A percentile compares a stretch with the other conserved stretches of the same genome.
These are phyloP conservation scores for Troglohyphantes excavatus DNA, from an alignment of 2,888 invertebrate genomes.

Conservation along the genomic window DNA sequence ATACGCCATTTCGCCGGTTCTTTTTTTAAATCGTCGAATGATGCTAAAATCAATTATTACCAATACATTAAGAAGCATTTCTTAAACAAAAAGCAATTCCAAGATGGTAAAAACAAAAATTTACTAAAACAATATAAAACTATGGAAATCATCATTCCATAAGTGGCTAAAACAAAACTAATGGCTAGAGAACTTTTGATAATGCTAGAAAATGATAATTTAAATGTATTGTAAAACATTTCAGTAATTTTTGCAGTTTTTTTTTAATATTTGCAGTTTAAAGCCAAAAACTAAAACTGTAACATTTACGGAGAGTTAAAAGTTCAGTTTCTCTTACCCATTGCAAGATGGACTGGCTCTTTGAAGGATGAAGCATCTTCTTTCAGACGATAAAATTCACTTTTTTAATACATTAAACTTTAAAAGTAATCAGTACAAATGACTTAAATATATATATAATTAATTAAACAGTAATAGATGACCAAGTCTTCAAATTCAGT, in stretches of 20 bases:
- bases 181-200: neutral
- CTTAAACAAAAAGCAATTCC: no score
- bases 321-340: constrained; percentile 16
- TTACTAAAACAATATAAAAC: neutral
- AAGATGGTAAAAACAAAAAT: neutral
- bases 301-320: neutral
- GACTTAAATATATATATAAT: no score
- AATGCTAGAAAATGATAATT: neutral
- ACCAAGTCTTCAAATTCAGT: no score
- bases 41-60: no score
- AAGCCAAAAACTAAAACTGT: no score
- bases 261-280: no score
- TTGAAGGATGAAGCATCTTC: constrained; percentile 23
- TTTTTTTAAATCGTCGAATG: no score
- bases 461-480: no score
- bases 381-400: neutral
- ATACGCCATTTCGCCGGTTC: no score
- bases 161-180: neutral
- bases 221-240: no score
- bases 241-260: no score
- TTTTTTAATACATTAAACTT: neutral
- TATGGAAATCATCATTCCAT: neutral
- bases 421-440: neutral
- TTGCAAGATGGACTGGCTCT: constrained; percentile 12
- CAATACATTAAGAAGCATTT: no score